Evolutionary conservation across 1,140 invertebrate species (phyloP).

Genomic region (Drosophila novamexicana): DNA sequence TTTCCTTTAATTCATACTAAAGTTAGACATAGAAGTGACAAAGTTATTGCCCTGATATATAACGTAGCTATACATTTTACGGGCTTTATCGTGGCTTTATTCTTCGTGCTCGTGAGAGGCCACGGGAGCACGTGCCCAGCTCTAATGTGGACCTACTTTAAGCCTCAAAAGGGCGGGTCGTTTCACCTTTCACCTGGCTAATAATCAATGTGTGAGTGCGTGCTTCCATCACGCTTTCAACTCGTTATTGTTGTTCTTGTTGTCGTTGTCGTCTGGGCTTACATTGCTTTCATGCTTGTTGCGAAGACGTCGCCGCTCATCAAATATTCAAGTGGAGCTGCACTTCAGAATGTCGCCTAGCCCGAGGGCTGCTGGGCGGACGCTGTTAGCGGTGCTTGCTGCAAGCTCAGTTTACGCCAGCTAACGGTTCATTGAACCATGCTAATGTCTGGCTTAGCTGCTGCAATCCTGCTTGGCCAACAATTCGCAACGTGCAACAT

Average conservation of each 20-base stretch:
- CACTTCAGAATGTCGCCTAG: slow-evolving; percentile 51
- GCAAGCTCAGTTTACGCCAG: slow-evolving; percentile 52
- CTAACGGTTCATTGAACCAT: slow-evolving; percentile 71
- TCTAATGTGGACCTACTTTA: slow-evolving; percentile 19
- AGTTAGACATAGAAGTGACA: too few species aligned
- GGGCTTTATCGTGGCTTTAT: too few species aligned
- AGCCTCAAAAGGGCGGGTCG: slow-evolving; percentile 12
- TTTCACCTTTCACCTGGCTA: slow-evolving; percentile 58
- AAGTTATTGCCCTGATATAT: too few species aligned
- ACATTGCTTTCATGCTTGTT: slow-evolving; percentile 48
- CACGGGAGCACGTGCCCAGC: too few species aligned
- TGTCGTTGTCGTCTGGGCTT: slow-evolving; percentile 41
- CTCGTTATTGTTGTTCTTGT: slow-evolving; percentile 36
- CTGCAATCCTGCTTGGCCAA: slow-evolving; percentile 26
- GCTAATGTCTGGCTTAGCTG: slow-evolving; percentile 66
- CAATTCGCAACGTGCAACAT: neutral
- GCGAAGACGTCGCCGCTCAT: slow-evolving; percentile 55
- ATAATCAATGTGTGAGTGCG: slow-evolving; percentile 18
- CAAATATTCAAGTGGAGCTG: slow-evolving; percentile 77
- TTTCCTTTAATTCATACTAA: too few species aligned
- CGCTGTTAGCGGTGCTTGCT: slow-evolving; percentile 38
- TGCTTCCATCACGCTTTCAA: slow-evolving; percentile 33
- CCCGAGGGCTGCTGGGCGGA: slow-evolving; percentile 2
- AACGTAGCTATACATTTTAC: too few species aligned
- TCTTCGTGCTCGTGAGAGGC: too few species aligned